Evolutionary conservation across 2,888 invertebrate species (phyloP), one percentile per base, ranked within the genome.

Genomic region (Xestia ashworthii): DNA sequence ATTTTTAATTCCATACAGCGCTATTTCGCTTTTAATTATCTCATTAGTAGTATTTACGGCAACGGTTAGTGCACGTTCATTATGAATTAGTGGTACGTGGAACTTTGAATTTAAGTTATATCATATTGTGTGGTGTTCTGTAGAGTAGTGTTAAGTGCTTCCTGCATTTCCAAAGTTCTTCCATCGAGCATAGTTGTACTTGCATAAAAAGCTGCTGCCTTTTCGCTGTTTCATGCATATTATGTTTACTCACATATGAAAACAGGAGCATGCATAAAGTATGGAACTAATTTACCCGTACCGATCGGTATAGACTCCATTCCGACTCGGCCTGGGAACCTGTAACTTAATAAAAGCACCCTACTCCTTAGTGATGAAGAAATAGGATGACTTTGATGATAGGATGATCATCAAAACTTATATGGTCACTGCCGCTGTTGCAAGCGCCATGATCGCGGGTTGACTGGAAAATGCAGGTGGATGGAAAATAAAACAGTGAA

Each of bases 1-100:
- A 75, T 79, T 87, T 82, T 85, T 74, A 82, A 85, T 85, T 82
- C 86, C 76, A 82, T 74, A 82, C 76, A 68, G 73, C 76, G 76
- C 71, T 86, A 76, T 85, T 82, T 77, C 55, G 77, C 74, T 77
- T 84, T 85, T 87, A 85, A 85, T 85, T 85, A 85, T 85, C 82
- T 85, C 88, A 87, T 85, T 85, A 87, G 71, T 60, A 76, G 78
- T 87, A 86, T 85, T 87, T 87, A 85, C 68, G 71, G 76, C 71
- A 44, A 73, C 74, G 68, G 82, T 85, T 78, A 87, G 88, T 73
- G 86, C 85, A 60, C 82, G 82, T 75, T 82, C 73, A 78, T 85
- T 81, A 78, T 85, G 78, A 85, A 74, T 85, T 87, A 85, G 85
- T 79, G 58, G 78, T 71, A 85, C 88, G 86, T 84, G 87, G 76